Conservation (phyloP, 2,797 vertebrate species). For the Oryzias sinensis region DNA sequence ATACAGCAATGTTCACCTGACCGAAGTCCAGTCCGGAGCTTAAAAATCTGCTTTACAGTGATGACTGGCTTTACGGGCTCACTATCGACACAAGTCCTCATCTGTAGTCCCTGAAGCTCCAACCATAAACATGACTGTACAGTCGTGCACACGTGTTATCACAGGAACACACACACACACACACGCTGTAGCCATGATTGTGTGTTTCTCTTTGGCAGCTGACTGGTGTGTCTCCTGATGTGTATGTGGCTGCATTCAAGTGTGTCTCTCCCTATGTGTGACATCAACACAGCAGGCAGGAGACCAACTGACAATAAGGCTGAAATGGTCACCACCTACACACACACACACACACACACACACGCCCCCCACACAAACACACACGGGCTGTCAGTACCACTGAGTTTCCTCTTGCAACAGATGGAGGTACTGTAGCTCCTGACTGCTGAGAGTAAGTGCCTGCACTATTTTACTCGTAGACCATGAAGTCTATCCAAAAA, state of each 20-base stretch:
- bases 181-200: slow-evolving; percentile 15
- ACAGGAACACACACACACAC: slow-evolving; percentile 7
- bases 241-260: neutral
- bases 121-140: neutral
- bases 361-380: too few relatives aligned
- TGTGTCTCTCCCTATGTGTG: slow-evolving; percentile 21
- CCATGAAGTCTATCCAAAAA: slow-evolving; percentile 18
- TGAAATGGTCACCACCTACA: slow-evolving; percentile 38
- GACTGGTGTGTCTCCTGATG: slow-evolving; percentile 4
- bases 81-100: neutral
- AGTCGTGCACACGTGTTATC: neutral
- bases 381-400: slow-evolving; percentile 20
- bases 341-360: neutral
- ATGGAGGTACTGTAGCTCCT: slow-evolving; percentile 45
- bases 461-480: too few relatives aligned
- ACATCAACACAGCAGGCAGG: slow-evolving; percentile 25
- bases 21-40: neutral
- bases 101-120: too few relatives aligned
- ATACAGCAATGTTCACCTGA: too few relatives aligned
- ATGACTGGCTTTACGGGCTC: neutral
- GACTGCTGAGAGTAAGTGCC: slow-evolving; percentile 34
- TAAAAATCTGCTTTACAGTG: neutral
- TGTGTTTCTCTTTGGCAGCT: slow-evolving; percentile 17
- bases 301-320: slow-evolving; percentile 44
- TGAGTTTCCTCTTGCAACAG: slow-evolving; percentile 35